A percentile compares a stretch with the other conserved stretches of the same genome.
Conservation (phyloP, 2,888 invertebrate genomes). For the Alloscopus bannaensis region DNA sequence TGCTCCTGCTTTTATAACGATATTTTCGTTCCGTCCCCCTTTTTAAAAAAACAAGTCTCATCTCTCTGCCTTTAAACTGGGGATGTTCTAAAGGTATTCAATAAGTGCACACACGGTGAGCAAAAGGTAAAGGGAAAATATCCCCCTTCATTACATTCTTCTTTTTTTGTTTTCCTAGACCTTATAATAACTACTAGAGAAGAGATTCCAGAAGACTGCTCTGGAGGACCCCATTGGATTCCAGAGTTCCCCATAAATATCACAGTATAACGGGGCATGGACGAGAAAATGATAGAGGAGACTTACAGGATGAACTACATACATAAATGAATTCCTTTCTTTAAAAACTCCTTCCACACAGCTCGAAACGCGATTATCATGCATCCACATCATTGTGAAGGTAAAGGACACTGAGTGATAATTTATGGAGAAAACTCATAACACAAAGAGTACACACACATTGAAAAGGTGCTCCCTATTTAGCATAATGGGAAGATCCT, state of each 20-base stretch:
- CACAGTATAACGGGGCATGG: conserved; percentile 48
- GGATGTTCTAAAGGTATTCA: conserved; percentile 36
- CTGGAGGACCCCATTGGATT: too few relatives aligned
- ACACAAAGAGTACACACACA: conserved; percentile 33
- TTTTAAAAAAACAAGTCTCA: conserved; percentile 32
- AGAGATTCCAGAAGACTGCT: background rate
- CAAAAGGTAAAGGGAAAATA: conserved; percentile 21
- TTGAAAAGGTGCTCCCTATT: too few relatives aligned
- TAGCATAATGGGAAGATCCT: too few relatives aligned
- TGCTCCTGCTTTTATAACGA: conserved; percentile 1
- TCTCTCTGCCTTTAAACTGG: background rate
- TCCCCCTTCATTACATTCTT: conserved; percentile 38
- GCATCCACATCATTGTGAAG: background rate
- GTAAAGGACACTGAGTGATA: conserved; percentile 41
- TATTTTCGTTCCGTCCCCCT: conserved; percentile 39
- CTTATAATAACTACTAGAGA: background rate
- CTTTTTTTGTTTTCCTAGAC: conserved; percentile 36
- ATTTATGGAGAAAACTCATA: conserved; percentile 51
- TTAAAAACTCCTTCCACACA: conserved; percentile 12
- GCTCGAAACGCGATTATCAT: too few relatives aligned
- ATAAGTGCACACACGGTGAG: conserved; percentile 15
- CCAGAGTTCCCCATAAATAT: conserved; percentile 59
- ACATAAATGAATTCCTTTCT: background rate
- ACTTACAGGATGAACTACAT: conserved; percentile 7
- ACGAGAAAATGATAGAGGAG: conserved; percentile 23